Conservation (phyloP, 2,888 invertebrate genomes). For the Idaea dimidiata region DNA sequence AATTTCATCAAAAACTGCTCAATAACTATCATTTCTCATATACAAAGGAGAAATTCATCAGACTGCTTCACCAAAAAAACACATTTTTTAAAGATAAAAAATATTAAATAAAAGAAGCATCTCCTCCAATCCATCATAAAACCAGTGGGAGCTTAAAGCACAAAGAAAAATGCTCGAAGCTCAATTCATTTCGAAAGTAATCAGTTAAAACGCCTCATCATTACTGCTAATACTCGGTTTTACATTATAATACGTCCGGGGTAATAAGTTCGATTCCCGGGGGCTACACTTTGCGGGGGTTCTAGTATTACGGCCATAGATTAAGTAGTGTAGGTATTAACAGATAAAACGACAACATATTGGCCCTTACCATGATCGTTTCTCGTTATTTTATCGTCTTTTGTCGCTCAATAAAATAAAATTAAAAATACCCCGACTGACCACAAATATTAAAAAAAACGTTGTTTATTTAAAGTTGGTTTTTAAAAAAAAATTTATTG, state of each 20-base stretch:
- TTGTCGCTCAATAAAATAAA: no score
- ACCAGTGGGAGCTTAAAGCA: background rate
- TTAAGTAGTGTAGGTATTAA: conserved; percentile 13
- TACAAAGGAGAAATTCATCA: no score
- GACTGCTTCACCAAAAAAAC: background rate
- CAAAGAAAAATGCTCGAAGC: conserved; percentile 20
- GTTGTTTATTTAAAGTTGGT: no score
- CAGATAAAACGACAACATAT: conserved; percentile 1
- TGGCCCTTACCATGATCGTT: no score
- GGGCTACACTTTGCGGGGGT: conserved; percentile 57
- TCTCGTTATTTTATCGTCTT: no score
- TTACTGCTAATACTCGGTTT: conserved; percentile 58
- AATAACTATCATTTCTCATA: no score
- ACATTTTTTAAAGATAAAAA: background rate
- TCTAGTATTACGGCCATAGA: conserved; percentile 50
- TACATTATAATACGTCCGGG: conserved; percentile 52
- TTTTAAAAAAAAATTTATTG: no score
- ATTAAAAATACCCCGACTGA: no score
- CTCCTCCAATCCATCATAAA: conserved; percentile 11
- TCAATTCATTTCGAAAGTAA: conserved; percentile 45
- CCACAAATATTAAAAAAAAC: no score
- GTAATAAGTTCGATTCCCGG: conserved; percentile 62
- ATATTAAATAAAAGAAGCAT: background rate
- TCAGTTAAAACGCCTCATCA: conserved; percentile 63
- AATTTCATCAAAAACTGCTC: no score